Conservation (phyloP, 1,140 invertebrate species). For the Leptonema lineaticorne region DNA sequence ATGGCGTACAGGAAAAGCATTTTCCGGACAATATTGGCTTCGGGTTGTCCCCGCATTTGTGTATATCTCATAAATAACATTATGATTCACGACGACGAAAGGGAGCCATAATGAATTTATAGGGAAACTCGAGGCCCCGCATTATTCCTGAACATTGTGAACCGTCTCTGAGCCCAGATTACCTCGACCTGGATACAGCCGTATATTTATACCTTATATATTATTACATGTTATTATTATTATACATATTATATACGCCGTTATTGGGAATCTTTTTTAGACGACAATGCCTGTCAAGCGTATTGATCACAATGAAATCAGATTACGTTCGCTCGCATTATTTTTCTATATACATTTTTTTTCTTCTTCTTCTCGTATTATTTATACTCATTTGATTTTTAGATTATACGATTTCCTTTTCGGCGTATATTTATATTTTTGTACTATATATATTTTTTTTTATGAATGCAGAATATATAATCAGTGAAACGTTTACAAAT, state of each 20-base stretch:
- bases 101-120: slow-evolving; percentile 35
- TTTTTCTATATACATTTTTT: slow-evolving; percentile 16
- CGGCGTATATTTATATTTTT: no score
- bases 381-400: not conserved
- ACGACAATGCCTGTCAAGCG: slow-evolving; percentile 40
- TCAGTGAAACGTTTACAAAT: no score
- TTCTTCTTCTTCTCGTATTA: not conserved
- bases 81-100: slow-evolving; percentile 35
- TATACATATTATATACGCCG: slow-evolving; percentile 3
- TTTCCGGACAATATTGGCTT: slow-evolving; percentile 27
- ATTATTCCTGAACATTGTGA: slow-evolving; percentile 15
- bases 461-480: no score
- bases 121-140: slow-evolving; percentile 23
- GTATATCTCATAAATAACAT: slow-evolving; percentile 38
- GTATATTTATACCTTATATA: slow-evolving; percentile 35
- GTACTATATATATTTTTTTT: no score
- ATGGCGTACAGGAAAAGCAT: no score
- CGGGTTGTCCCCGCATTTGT: slow-evolving; percentile 10
- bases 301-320: slow-evolving; percentile 39
- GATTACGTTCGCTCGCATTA: slow-evolving; percentile 40
- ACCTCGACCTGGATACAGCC: slow-evolving; percentile 40
- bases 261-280: slow-evolving; percentile 39
- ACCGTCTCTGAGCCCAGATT: slow-evolving; percentile 33
- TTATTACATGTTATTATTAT: not conserved
- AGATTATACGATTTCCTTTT: not conserved